Evolutionary conservation across 1,140 invertebrate species (phyloP).

Genomic region (Ctenoplectra terminalis): DNA sequence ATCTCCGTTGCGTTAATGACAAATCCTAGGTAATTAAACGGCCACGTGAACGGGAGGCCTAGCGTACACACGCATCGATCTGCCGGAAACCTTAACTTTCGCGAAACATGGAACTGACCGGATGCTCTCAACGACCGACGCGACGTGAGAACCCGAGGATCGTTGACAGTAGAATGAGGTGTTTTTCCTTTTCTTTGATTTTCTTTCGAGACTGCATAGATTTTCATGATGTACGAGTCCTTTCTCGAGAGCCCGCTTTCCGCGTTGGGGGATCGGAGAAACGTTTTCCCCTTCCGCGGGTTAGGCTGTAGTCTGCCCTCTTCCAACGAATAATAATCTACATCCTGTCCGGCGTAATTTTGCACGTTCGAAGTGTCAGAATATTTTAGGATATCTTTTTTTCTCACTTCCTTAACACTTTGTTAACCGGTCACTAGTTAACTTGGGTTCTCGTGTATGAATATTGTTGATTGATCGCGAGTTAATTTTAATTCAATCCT

Average conservation of each 20-base stretch:
- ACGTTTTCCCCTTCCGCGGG: conserved; percentile 9
- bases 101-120: conserved; percentile 49
- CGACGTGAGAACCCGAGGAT: conserved; percentile 35
- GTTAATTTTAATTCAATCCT: too few species aligned
- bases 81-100: conserved; percentile 63
- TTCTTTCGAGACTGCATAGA: not conserved
- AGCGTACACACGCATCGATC: not conserved
- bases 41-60: conserved; percentile 17
- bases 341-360: conserved; percentile 38
- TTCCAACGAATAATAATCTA: conserved; percentile 57
- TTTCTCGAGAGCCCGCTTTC: not conserved
- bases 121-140: conserved; percentile 28
- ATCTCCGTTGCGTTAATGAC: conserved; percentile 35
- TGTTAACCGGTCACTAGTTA: too few species aligned
- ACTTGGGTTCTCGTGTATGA: too few species aligned
- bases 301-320: too few species aligned
- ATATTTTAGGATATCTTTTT: too few species aligned
- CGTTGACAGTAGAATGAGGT: conserved; percentile 14
- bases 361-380: conserved; percentile 22
- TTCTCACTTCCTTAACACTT: too few species aligned
- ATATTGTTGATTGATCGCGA: too few species aligned
- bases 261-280: conserved; percentile 1
- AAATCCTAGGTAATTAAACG: conserved; percentile 50
- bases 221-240: conserved; percentile 4
- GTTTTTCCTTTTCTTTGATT: not conserved